phyloP scores from a whole-genome alignment of 2,888 invertebrate genomes.

The Nephrotoma guestfalica region DNA sequence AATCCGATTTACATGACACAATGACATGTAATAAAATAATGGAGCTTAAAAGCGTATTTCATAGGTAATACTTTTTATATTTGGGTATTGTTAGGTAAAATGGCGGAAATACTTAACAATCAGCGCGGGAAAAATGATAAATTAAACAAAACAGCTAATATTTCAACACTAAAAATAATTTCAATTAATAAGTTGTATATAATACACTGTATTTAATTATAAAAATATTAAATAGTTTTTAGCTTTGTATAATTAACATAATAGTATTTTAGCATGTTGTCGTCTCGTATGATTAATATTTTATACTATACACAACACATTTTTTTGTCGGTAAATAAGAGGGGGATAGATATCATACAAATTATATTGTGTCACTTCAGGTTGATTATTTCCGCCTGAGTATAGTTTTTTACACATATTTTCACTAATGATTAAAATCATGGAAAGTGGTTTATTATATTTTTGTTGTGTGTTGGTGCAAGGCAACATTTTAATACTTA shows the following conservation, averaged over 20 bases:
- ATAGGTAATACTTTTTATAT: too few relatives aligned
- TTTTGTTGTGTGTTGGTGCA: neutral
- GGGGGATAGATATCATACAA: neutral
- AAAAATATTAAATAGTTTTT: neutral
- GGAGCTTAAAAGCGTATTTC: too few relatives aligned
- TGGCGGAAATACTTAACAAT: neutral
- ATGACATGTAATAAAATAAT: too few relatives aligned
- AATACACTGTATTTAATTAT: neutral
- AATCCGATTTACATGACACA: too few relatives aligned
- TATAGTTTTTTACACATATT: neutral
- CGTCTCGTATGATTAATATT: neutral
- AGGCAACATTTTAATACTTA: neutral
- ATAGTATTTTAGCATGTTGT: neutral
- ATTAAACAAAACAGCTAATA: neutral
- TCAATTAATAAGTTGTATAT: neutral
- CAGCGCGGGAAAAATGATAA: neutral
- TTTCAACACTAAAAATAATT: neutral
- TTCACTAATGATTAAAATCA: neutral
- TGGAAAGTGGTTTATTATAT: neutral
- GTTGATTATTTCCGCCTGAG: neutral
- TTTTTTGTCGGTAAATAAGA: neutral
- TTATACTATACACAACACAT: neutral
- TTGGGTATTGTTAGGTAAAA: neutral
- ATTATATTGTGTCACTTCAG: neutral
- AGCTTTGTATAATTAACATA: neutral